Evolutionary conservation across 2,797 vertebrate species (phyloP).

Genomic region (Numenius phaeopus): DNA sequence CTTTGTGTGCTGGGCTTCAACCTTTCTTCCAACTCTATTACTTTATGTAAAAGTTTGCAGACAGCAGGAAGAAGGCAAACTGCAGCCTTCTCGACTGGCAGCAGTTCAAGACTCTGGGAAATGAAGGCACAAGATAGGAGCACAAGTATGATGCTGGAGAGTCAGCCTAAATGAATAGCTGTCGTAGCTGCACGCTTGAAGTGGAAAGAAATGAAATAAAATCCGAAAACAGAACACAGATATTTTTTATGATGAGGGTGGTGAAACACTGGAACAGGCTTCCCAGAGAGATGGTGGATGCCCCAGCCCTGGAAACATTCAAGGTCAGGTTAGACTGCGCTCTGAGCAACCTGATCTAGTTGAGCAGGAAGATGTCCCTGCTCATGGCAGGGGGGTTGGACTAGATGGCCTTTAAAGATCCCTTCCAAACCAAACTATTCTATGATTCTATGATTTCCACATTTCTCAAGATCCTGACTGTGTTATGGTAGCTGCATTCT

Average conservation of each 20-base stretch:
- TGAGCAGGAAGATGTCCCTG: not conserved
- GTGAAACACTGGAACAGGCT: not conserved
- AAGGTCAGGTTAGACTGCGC: rapidly evolving
- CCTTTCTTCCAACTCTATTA: conserved; percentile 14
- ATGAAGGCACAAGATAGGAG: not conserved
- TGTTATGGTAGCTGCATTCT: not conserved
- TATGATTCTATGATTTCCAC: not conserved
- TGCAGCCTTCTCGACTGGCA: not conserved
- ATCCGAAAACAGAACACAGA: not conserved
- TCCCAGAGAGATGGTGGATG: not conserved
- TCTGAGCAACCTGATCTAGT: not conserved
- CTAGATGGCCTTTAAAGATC: not conserved
- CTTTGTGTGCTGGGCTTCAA: not conserved
- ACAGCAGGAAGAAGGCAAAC: not conserved
- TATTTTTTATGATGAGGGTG: rapidly evolving
- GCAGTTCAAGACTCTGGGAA: not conserved
- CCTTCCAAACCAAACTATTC: not conserved
- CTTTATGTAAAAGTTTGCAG: conserved; percentile 1
- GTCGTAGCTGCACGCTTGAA: not conserved
- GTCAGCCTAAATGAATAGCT: not conserved
- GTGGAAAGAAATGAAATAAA: not conserved
- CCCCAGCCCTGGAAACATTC: not conserved
- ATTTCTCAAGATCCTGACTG: not conserved
- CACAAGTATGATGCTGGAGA: not conserved
- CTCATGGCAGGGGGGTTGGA: rapidly evolving